A percentile compares a stretch with the other conserved stretches of the same genome.
phyloP scores from a whole-genome alignment of 2,113 vertebrate species.

The Perca fluviatilis region DNA sequence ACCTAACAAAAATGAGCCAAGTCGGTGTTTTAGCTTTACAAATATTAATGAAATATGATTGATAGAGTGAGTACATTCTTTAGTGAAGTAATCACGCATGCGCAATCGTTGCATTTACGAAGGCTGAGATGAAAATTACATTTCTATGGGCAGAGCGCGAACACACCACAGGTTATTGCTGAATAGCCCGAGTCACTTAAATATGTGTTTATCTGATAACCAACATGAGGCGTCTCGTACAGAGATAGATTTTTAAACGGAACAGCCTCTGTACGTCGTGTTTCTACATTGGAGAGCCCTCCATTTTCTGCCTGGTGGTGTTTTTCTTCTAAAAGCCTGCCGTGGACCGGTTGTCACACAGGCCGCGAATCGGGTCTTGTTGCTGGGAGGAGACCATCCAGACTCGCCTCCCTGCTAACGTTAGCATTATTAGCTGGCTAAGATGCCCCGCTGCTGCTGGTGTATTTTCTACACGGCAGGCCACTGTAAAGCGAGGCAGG shows the following conservation, averaged over 20 bases:
- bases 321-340: constrained; percentile 36
- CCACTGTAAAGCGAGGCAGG: constrained; percentile 39
- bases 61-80: constrained; percentile 6
- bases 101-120: constrained; percentile 32
- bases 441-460: constrained; percentile 69
- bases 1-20: not conserved
- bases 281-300: not conserved
- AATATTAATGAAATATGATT: not conserved
- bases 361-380: constrained; percentile 77
- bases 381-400: constrained; percentile 79
- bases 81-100: constrained; percentile 66
- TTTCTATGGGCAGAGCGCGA: constrained; percentile 70
- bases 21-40: not conserved
- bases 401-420: constrained; percentile 55
- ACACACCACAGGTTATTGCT: constrained; percentile 25
- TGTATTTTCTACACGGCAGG: constrained; percentile 54
- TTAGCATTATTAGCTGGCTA: constrained; percentile 73
- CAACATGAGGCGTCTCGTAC: constrained; percentile 39
- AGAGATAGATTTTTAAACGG: constrained; percentile 36
- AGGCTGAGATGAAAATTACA: constrained; percentile 51
- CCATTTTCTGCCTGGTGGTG: not conserved
- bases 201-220: not conserved
- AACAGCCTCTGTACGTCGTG: not conserved
- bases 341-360: constrained; percentile 63
- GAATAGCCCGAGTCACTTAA: not conserved